Evolutionary conservation across 2,888 invertebrate species (phyloP), one percentile per base, ranked within the genome.

Genomic region (Synanthedon vespiformis): DNA sequence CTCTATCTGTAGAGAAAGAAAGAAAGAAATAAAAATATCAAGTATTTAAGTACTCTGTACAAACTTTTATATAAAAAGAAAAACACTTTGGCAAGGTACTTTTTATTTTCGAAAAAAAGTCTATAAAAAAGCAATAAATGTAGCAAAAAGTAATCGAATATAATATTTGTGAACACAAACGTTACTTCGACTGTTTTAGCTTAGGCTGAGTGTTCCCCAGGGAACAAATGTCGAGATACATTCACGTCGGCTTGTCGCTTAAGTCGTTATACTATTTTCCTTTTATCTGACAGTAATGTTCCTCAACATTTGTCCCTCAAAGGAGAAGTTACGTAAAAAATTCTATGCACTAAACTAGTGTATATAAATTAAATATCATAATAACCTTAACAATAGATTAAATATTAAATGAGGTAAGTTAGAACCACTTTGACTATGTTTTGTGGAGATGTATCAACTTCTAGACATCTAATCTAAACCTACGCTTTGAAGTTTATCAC

Each of bases 331-430:
- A 55, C 58, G 61, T 64, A 64, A 58, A 63, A 62, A 62, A 61
- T 34, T 60, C 60, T 63, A 64, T 64, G 62, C 74, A 73, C 62
- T 63, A 64, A 34, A 58, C 70, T 74, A 65, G 56, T 57, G 58
- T 70, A 73, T 22, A 22, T 22, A 76, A 77, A 78, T 75, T 75
- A 77, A 72, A 74, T 71, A 72, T 68, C 69, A 72, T 74, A 75
- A 72, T 74, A 75, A 63, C 61, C 81, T 81, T 84, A 83, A 62
- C 66, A 68, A 56, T 59, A 53, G 70, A 72, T 74, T 77, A 80
- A 73, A 74, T 78, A 75, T 72, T 78, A 82, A 83, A 86, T 87
- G 87, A 87, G 86, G 87, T 87, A 87, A 78, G 74, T 81, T 77
- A 80, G 34, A 84, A 84, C 78, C 76, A 79, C 80, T 84, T 78